Conservation (phyloP, 1,140 invertebrate species). For the Melanaphis sacchari region DNA sequence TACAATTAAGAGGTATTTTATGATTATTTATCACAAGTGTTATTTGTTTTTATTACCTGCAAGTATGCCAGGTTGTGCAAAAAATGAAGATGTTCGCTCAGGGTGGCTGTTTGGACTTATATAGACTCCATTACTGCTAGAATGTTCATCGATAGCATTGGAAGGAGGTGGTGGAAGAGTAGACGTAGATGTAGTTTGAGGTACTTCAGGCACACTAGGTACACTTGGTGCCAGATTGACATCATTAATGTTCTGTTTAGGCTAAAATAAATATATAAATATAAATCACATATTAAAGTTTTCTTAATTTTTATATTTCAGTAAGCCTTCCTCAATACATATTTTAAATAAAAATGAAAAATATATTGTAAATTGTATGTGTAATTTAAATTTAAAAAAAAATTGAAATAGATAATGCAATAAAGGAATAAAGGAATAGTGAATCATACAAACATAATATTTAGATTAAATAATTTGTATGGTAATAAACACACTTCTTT, state of each 20-base stretch:
- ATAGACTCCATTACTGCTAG: constrained; percentile 47
- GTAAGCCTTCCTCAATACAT: neutral
- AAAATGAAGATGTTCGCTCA: constrained; percentile 86
- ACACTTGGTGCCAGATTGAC: neutral
- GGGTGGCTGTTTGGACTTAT: constrained; percentile 50
- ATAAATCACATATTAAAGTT: neutral
- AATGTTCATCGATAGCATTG: constrained; percentile 46
- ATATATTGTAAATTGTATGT: neutral
- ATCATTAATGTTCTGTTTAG: constrained; percentile 29
- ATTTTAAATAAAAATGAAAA: neutral
- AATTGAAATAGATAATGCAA: neutral
- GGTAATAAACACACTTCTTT: neutral
- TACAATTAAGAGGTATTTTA: neutral
- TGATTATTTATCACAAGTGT: neutral
- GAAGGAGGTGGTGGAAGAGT: constrained; percentile 33
- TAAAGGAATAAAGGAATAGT: neutral
- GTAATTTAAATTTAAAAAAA: neutral
- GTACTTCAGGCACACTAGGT: constrained; percentile 37
- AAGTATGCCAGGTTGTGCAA: constrained; percentile 91
- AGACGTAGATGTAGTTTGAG: constrained; percentile 27
- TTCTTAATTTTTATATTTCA: neutral
- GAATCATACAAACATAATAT: neutral
- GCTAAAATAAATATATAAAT: constrained; percentile 20
- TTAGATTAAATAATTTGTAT: neutral
- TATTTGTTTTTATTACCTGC: constrained; percentile 73